phyloP scores from a whole-genome alignment of 2,888 invertebrate species.

The Dusona sp. region DNA sequence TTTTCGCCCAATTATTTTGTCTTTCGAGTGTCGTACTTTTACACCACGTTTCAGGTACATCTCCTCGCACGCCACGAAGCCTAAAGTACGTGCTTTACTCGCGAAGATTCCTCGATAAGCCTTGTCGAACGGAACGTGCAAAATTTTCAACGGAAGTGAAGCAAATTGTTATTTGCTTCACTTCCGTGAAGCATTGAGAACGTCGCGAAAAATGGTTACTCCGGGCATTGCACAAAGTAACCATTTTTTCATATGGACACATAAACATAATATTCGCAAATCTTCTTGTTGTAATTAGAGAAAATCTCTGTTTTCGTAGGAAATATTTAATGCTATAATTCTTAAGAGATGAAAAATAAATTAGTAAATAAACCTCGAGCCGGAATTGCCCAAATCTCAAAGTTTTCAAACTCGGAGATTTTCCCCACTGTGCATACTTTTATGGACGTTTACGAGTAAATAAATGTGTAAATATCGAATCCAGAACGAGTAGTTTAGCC shows the following conservation, averaged over 20 bases:
- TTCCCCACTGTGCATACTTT: slow-evolving; percentile 20
- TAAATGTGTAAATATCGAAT: slow-evolving; percentile 33
- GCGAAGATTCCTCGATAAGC: slow-evolving; percentile 19
- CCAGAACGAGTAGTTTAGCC: slow-evolving; percentile 29
- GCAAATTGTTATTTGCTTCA: too few species aligned
- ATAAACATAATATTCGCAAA: neutral
- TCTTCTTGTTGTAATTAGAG: neutral
- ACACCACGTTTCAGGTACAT: slow-evolving; percentile 6
- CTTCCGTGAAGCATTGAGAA: too few species aligned
- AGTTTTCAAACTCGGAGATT: slow-evolving; percentile 62
- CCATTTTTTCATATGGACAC: neutral
- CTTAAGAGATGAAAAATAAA: slow-evolving; percentile 34
- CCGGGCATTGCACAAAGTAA: too few species aligned
- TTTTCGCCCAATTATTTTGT: slow-evolving; percentile 33
- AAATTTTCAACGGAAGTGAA: neutral
- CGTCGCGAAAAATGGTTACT: neutral
- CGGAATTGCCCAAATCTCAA: slow-evolving; percentile 58
- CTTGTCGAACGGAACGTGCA: neutral
- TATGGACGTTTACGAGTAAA: slow-evolving; percentile 2
- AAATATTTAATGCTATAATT: neutral
- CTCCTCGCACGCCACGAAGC: neutral
- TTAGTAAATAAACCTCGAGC: slow-evolving; percentile 39
- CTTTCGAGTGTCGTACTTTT: slow-evolving; percentile 31
- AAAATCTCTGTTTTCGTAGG: slow-evolving; percentile 10
- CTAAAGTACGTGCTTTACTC: slow-evolving; percentile 45